A percentile compares a stretch with the other conserved stretches of the same genome.
Conservation (phyloP, 2,888 invertebrate genomes). For the Mesorhabditis sp. region DNA sequence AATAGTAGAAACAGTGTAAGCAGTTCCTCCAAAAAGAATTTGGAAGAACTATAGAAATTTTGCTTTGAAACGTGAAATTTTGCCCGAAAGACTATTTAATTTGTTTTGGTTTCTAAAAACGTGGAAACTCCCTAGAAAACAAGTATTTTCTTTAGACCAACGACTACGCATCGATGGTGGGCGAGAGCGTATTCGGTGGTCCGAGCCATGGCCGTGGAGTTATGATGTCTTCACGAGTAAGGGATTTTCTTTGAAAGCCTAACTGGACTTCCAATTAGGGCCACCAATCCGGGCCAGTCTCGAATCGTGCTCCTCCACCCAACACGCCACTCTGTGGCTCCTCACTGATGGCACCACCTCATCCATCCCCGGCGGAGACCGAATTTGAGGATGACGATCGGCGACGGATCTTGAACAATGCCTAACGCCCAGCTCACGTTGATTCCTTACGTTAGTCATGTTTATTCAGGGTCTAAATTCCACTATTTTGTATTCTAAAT, state of each 20-base stretch:
- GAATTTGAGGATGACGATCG: conserved; percentile 27
- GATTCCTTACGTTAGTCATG: not conserved
- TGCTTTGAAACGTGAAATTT: not conserved
- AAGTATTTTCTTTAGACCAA: conserved; percentile 31
- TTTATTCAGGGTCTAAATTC: not conserved
- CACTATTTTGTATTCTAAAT: no score
- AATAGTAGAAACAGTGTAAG: not conserved
- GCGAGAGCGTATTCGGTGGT: conserved; percentile 13
- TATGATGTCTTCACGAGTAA: not conserved
- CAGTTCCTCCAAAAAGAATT: not conserved
- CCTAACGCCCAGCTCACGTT: not conserved
- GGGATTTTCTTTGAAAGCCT: not conserved
- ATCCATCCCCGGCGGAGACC: conserved; percentile 23
- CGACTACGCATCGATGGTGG: conserved; percentile 53
- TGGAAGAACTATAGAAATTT: not conserved
- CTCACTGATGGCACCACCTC: conserved; percentile 23
- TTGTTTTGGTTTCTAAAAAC: no score
- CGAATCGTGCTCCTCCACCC: conserved; percentile 8
- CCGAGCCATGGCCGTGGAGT: not conserved
- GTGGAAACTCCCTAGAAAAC: not conserved
- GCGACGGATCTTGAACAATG: conserved; percentile 20
- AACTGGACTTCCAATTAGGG: not conserved
- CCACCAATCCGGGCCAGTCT: not conserved
- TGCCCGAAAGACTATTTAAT: no score
- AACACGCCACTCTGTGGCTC: conserved; percentile 18